Evolutionary conservation across 2,113 vertebrate genomes (phyloP).

Genomic region (Xiphias gladius): DNA sequence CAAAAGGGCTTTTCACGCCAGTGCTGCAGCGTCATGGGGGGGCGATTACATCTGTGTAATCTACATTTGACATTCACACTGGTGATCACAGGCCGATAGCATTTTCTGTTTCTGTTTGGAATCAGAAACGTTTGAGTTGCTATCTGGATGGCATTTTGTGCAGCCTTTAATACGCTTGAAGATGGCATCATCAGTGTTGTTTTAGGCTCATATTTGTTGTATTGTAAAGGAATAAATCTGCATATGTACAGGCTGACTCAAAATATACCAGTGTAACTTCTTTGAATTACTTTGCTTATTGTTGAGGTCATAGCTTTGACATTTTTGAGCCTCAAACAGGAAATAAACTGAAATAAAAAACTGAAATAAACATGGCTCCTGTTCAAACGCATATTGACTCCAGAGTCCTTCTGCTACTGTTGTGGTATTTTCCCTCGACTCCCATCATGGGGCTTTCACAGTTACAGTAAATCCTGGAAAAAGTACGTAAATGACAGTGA

Average conservation of each 20-base stretch:
- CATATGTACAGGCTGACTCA: not conserved
- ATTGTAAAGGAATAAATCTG: slow-evolving; percentile 14
- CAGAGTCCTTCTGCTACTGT: not conserved
- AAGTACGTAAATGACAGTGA: slow-evolving; percentile 23
- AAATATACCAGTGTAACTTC: not conserved
- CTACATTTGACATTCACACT: slow-evolving; percentile 81
- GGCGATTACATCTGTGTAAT: slow-evolving; percentile 76
- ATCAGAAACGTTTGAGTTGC: slow-evolving; percentile 59
- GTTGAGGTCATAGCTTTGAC: not conserved
- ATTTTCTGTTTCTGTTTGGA: slow-evolving; percentile 68
- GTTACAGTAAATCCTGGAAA: not conserved
- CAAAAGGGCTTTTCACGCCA: slow-evolving; percentile 51
- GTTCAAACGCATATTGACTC: not conserved
- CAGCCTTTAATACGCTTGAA: slow-evolving; percentile 66
- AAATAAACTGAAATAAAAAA: too few relatives aligned
- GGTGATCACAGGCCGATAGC: slow-evolving; percentile 73
- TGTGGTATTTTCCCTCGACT: slow-evolving; percentile 16
- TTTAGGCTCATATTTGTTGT: slow-evolving; percentile 40
- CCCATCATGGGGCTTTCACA: not conserved
- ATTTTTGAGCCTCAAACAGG: slow-evolving; percentile 1
- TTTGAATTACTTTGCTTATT: not conserved
- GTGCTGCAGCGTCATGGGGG: slow-evolving; percentile 45
- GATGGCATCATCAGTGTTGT: slow-evolving; percentile 41
- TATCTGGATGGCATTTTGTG: slow-evolving; percentile 80
- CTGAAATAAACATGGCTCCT: not conserved